Conservation (phyloP, 2,113 vertebrate genomes). For the Myxocyprinus asiaticus region DNA sequence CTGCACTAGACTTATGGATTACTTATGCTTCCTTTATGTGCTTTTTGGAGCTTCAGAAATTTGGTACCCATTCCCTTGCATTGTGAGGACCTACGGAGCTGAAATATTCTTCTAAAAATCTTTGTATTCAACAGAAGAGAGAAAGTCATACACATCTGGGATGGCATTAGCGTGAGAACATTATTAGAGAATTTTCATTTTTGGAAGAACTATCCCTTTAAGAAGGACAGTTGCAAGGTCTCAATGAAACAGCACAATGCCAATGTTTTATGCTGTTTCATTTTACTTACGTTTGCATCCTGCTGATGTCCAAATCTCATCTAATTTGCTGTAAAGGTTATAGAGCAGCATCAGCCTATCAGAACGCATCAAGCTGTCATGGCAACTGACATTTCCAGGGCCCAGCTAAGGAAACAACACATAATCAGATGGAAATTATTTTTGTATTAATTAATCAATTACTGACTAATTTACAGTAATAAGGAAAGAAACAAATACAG, state of each 20-base stretch:
- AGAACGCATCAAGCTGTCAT: conserved; percentile 83
- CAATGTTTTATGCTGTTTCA: neutral
- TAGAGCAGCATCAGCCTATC: conserved; percentile 87
- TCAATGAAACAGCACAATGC: neutral
- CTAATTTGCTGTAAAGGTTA: conserved; percentile 74
- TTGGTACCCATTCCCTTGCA: too few relatives aligned
- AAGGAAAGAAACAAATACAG: too few relatives aligned
- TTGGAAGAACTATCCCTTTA: too few relatives aligned
- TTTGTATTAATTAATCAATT: neutral
- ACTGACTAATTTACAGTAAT: neutral
- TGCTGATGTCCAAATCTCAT: conserved; percentile 79
- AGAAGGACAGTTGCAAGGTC: neutral
- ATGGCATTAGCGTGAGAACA: too few relatives aligned
- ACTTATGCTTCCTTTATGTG: too few relatives aligned
- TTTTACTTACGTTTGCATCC: conserved; percentile 81
- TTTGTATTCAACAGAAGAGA: too few relatives aligned
- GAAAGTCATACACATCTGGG: too few relatives aligned
- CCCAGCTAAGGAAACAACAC: conserved; percentile 72
- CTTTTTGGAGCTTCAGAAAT: too few relatives aligned
- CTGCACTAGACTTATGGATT: too few relatives aligned
- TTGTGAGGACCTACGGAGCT: too few relatives aligned
- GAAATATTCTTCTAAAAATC: too few relatives aligned
- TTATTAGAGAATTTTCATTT: too few relatives aligned
- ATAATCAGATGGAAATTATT: neutral
- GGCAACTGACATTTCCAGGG: conserved; percentile 81